These are phyloP conservation scores for Chymomyza procnemis DNA, from an alignment of 2,888 invertebrate species.

Conservation along the genomic window DNA sequence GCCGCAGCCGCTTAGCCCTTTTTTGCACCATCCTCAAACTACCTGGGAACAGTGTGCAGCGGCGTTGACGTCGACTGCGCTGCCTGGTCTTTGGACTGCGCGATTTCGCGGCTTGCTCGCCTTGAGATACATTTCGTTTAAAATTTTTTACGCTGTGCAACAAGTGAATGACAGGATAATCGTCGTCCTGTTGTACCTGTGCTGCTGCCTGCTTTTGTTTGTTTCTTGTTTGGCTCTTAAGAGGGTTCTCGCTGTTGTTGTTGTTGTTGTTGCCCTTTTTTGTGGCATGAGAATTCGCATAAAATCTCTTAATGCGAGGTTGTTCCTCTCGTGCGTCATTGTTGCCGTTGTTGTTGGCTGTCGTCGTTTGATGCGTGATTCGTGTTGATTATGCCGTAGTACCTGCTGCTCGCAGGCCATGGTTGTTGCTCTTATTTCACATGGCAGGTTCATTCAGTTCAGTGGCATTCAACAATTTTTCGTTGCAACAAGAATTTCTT, in stretches of 20 bases:
- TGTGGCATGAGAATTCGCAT: constrained; percentile 72
- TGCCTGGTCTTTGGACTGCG: background rate
- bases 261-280: constrained; percentile 35
- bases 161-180: constrained; percentile 73
- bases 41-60: background rate
- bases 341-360: constrained; percentile 28
- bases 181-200: constrained; percentile 58
- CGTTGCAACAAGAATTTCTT: constrained; percentile 48
- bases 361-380: constrained; percentile 71
- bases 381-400: constrained; percentile 62
- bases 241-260: background rate
- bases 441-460: constrained; percentile 35
- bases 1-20: constrained; percentile 34
- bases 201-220: constrained; percentile 47
- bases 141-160: constrained; percentile 45
- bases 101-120: background rate
- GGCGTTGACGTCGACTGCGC: background rate
- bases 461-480: constrained; percentile 51
- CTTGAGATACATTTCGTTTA: background rate
- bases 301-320: constrained; percentile 70
- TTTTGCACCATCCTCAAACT: background rate
- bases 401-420: constrained; percentile 25
- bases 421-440: constrained; percentile 39
- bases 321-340: constrained; percentile 28
- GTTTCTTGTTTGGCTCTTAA: constrained; percentile 6